Evolutionary conservation across 2,113 vertebrate genomes (phyloP).

Genomic region (Todiramphus saurophagus): DNA sequence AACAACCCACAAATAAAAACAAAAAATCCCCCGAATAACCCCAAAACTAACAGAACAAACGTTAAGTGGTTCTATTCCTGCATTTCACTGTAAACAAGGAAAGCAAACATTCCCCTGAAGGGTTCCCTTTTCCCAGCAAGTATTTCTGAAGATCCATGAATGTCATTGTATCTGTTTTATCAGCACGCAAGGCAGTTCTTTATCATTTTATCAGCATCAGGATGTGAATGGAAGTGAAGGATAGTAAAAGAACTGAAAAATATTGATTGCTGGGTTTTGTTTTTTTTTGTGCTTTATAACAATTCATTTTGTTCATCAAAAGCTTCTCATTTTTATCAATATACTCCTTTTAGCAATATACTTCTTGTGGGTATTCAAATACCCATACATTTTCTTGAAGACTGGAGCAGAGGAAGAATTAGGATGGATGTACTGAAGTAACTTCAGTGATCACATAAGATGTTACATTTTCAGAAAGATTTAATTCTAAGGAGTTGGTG

Average conservation of each 20-base stretch:
- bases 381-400: neutral
- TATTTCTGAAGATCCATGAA: neutral
- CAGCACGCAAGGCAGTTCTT: neutral
- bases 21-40: neutral
- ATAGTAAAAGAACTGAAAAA: neutral
- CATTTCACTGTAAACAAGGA: neutral
- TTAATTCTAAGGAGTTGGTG: neutral
- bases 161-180: neutral
- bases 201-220: neutral
- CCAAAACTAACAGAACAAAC: neutral
- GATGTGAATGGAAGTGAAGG: neutral
- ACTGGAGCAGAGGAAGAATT: neutral
- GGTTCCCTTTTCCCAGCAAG: neutral
- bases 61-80: neutral
- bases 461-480: neutral
- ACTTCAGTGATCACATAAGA: fast-evolving
- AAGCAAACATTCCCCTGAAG: neutral
- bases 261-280: neutral
- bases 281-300: neutral
- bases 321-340: neutral
- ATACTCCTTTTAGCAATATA: neutral
- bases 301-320: neutral
- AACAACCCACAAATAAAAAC: neutral
- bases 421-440: neutral
- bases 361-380: neutral